Conservation (phyloP, 2,888 invertebrate genomes). For the Branchellion lobata region DNA sequence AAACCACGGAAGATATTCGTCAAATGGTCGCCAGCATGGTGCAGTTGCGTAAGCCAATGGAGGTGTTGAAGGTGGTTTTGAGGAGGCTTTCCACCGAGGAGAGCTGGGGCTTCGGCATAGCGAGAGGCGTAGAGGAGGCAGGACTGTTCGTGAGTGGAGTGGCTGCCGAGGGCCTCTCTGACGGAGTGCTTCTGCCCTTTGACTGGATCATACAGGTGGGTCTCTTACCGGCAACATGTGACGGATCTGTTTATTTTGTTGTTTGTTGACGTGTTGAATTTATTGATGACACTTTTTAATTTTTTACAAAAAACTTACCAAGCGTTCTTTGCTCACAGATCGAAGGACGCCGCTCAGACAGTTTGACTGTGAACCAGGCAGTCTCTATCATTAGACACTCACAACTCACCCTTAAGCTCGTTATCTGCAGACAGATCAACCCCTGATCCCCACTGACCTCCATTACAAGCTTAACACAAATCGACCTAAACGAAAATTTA, state of each 20-base stretch:
- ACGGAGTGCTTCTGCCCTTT: background rate
- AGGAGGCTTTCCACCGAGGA: background rate
- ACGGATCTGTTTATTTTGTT: too few species aligned
- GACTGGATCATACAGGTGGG: slow-evolving; percentile 38
- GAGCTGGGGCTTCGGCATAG: slow-evolving; percentile 34
- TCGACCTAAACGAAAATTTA: too few species aligned
- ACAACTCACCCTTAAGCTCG: background rate
- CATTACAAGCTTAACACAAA: too few species aligned
- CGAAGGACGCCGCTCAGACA: background rate
- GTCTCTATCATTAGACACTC: background rate
- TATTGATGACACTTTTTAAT: too few species aligned
- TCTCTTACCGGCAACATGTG: too few species aligned
- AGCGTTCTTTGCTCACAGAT: too few species aligned
- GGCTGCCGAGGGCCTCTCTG: slow-evolving; percentile 3
- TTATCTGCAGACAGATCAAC: slow-evolving; percentile 11
- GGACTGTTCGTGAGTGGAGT: slow-evolving; percentile 34
- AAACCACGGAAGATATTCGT: background rate
- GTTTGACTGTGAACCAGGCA: background rate
- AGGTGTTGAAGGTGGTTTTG: background rate
- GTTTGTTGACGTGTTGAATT: too few species aligned
- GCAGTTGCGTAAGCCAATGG: background rate
- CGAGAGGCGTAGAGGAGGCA: slow-evolving; percentile 21
- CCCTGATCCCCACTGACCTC: too few species aligned
- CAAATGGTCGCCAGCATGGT: background rate
- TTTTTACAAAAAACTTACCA: too few species aligned